These are phyloP conservation scores for Alviniconcha marisindica DNA, from an alignment of 1,140 invertebrate species.

Conservation along the genomic window DNA sequence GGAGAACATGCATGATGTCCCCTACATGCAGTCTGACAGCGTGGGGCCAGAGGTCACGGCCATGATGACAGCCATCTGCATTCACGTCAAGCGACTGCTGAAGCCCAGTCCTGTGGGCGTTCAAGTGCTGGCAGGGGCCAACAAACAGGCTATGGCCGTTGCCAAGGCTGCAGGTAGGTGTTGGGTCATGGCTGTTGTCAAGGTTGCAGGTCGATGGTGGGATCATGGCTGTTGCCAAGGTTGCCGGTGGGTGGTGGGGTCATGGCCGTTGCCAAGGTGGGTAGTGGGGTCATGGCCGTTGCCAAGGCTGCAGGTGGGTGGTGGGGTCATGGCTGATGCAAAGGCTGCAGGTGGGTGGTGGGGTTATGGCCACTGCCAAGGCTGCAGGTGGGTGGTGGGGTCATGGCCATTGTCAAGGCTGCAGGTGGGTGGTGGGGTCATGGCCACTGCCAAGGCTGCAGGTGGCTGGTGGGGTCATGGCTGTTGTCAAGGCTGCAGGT, in stretches of 20 bases:
- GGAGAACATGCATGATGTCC: slow-evolving; percentile 93
- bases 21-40: slow-evolving; percentile 81
- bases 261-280: slow-evolving; percentile 90
- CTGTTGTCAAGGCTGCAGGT: too few relatives aligned
- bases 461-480: too few relatives aligned
- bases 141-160: slow-evolving; percentile 89
- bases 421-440: too few relatives aligned
- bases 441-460: too few relatives aligned
- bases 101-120: slow-evolving; percentile 73
- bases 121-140: slow-evolving; percentile 91
- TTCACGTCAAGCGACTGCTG: slow-evolving; percentile 63
- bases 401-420: too few relatives aligned
- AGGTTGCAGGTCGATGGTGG: background rate
- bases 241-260: slow-evolving; percentile 81
- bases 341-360: too few relatives aligned
- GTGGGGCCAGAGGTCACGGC: slow-evolving; percentile 84
- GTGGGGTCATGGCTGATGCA: too few relatives aligned
- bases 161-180: slow-evolving; percentile 93
- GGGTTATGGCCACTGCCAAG: too few relatives aligned
- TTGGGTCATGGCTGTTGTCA: background rate
- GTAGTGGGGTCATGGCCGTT: too few relatives aligned
- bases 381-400: too few relatives aligned
- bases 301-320: too few relatives aligned
- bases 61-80: slow-evolving; percentile 80
- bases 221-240: too few relatives aligned